Percentiles rank a stretch among this genome's conserved stretches.
These are phyloP conservation scores for Sebastes oblongus DNA, from an alignment of 2,797 vertebrate genomes.

Conservation along the genomic window DNA sequence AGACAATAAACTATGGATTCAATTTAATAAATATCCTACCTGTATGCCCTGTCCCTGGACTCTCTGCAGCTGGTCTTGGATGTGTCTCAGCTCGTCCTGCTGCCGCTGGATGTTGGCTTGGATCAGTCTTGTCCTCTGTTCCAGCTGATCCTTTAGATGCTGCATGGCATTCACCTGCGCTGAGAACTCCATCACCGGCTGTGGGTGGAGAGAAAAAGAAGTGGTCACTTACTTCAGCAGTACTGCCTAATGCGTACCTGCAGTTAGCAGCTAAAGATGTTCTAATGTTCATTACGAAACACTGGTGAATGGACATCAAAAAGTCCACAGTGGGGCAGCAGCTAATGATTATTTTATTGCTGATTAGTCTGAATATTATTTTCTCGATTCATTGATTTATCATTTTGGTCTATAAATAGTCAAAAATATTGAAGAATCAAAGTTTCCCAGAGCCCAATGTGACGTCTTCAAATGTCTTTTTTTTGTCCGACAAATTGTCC, in stretches of 20 bases:
- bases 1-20: neutral
- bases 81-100: slow-evolving; percentile 86
- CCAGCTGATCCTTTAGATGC: slow-evolving; percentile 90
- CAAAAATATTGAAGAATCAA: neutral
- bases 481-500: neutral
- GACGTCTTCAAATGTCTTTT: neutral
- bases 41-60: slow-evolving; percentile 86
- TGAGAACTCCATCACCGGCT: slow-evolving; percentile 86
- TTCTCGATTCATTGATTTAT: neutral
- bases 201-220: neutral
- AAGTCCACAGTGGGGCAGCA: neutral
- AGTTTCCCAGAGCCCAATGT: too few species aligned
- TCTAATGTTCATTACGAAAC: neutral
- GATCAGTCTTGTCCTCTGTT: slow-evolving; percentile 87
- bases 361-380: neutral
- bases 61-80: slow-evolving; percentile 89
- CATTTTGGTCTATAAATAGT: neutral
- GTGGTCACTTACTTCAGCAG: neutral
- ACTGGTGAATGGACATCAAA: neutral
- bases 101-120: slow-evolving; percentile 89
- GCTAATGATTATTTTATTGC: neutral
- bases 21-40: slow-evolving; percentile 57
- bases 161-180: slow-evolving; percentile 88
- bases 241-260: neutral
- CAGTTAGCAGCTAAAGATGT: neutral